phyloP scores from a whole-genome alignment of 2,888 invertebrate species.

The Cinara cedri region DNA sequence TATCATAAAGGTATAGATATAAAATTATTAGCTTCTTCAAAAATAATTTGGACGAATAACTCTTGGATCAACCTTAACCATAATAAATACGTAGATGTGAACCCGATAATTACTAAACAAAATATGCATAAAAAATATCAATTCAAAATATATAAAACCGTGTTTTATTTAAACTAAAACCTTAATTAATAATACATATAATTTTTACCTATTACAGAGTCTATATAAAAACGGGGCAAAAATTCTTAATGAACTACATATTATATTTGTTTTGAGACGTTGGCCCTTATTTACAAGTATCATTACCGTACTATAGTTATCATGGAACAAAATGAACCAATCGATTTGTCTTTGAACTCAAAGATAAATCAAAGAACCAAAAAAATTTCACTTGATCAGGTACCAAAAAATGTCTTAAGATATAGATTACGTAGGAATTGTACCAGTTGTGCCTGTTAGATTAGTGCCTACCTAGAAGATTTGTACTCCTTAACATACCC shows the following conservation, averaged over 20 bases:
- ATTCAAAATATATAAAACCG: neutral
- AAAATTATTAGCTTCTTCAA: too few relatives aligned
- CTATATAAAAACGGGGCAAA: conserved; percentile 3
- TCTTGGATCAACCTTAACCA: neutral
- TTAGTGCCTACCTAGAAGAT: neutral
- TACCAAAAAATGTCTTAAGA: neutral
- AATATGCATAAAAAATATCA: neutral
- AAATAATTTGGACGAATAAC: neutral
- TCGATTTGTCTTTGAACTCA: conserved; percentile 37
- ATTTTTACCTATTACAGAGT: neutral
- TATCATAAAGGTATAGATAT: too few relatives aligned
- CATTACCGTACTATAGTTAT: neutral
- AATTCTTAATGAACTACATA: too few relatives aligned
- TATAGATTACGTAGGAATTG: too few relatives aligned
- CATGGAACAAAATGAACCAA: conserved; percentile 34
- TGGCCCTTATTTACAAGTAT: neutral
- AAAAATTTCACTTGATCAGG: neutral
- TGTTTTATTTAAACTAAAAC: neutral
- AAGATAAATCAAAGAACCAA: neutral
- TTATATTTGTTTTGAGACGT: neutral
- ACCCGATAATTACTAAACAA: neutral
- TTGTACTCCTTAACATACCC: neutral
- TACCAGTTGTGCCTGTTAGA: neutral
- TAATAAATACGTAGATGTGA: neutral
- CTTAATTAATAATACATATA: neutral